Percentiles rank a stretch among this genome's conserved stretches.
Conservation (phyloP, 2,113 vertebrate species). For the Tapirus terrestris region DNA sequence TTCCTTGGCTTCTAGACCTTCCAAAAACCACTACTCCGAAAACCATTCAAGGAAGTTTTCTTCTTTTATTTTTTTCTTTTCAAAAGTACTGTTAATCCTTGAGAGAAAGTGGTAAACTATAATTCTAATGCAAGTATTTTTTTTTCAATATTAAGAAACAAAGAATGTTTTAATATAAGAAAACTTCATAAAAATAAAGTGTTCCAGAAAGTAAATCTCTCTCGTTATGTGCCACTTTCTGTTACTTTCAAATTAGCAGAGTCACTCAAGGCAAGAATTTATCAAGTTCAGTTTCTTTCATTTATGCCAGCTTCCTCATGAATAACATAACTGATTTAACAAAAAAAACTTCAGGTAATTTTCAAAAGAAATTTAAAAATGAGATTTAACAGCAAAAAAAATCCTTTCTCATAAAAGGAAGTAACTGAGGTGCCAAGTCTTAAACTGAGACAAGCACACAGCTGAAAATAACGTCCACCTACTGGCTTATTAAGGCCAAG, state of each 20-base stretch:
- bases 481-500: not conserved
- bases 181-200: not conserved
- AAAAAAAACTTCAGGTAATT: not conserved
- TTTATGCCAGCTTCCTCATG: not conserved
- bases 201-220: not conserved
- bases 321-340: not conserved
- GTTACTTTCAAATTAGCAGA: not conserved
- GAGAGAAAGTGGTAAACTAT: not conserved
- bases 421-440: not conserved
- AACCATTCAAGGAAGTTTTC: not conserved
- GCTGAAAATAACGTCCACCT: slow-evolving; percentile 6
- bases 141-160: not conserved
- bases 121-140: not conserved
- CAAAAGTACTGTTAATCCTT: not conserved
- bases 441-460: not conserved
- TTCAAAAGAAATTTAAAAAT: slow-evolving; percentile 8
- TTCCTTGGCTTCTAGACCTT: not conserved
- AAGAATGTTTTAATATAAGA: not conserved
- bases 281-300: not conserved
- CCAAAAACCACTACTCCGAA: not conserved
- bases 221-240: not conserved
- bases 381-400: slow-evolving; percentile 30
- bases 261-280: not conserved
- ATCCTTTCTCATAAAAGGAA: not conserved
- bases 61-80: not conserved